A percentile compares a stretch with the other conserved stretches of the same genome.
Evolutionary conservation across 2,797 vertebrate genomes (phyloP).

Genomic region (Loris lydekkerianus): DNA sequence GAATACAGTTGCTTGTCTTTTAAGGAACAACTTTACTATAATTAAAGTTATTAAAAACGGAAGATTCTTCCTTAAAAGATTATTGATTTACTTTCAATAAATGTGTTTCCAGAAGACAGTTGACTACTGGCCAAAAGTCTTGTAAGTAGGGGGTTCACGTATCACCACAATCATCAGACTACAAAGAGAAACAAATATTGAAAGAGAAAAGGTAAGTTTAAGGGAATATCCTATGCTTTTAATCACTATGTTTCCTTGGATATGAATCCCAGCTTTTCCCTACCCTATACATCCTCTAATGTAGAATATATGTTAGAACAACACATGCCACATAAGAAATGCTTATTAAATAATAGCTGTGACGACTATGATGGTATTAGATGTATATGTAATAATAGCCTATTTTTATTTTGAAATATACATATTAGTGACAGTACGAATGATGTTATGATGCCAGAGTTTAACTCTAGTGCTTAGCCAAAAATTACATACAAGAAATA

Average conservation of each 20-base stretch:
- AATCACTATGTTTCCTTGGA: neutral
- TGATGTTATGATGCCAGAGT: neutral
- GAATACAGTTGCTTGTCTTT: neutral
- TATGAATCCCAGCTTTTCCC: neutral
- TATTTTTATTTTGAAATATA: neutral
- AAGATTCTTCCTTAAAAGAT: neutral
- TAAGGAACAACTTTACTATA: neutral
- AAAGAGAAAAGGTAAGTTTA: neutral
- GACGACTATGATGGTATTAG: neutral
- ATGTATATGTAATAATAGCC: neutral
- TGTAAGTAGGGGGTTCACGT: neutral
- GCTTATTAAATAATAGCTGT: neutral
- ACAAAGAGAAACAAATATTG: neutral
- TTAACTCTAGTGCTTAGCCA: neutral
- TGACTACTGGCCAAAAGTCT: neutral
- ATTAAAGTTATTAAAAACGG: neutral
- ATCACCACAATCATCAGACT: neutral
- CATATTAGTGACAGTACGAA: neutral
- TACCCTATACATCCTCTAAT: neutral
- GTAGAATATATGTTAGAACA: neutral
- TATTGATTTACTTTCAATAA: slow-evolving; percentile 19
- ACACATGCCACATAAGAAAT: neutral
- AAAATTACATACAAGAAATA: neutral
- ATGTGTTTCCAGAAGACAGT: neutral
- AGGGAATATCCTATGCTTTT: neutral